Evolutionary conservation across 2,888 invertebrate genomes (phyloP), one percentile per base, ranked within the genome.

Genomic region (Drosophila mimetica): DNA sequence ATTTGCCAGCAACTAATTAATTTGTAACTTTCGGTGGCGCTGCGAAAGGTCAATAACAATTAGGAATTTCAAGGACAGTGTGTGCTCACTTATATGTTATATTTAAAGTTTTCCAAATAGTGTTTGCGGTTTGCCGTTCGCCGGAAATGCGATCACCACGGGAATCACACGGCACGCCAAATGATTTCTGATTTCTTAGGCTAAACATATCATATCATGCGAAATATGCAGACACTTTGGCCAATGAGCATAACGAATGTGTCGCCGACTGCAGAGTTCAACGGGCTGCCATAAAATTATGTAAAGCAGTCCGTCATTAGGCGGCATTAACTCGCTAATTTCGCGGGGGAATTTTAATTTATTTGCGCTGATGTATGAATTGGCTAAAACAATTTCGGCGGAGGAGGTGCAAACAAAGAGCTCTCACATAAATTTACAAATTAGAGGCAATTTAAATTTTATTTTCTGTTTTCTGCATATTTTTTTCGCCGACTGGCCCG

Each of bases 201-300:
- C 16, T 11, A 16, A 9, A 11, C 3, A 9, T 9, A 30, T 11
- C 16, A 30, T 11, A 30, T 30, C 30, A 30, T 25, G 4, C 14
- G 8, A 16, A 39, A 16, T 11, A 18, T 39, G 39, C 44, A 66
- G 48, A 75, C 66, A 53, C 63, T 53, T 46, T 65, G 42, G 54
- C 36, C 36, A 69, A 36, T 25, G 60, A 48, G 65, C 67, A 73
- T 86, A 82, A 79, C 55, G 74, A 79, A 79, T 86, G 66, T 41
- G 63, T 41, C 64, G 65, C 39, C 67, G 53, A 69, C 52, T 64
- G 47, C 47, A 71, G 51, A 78, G 87, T 81, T 81, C 85, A 84
- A 22, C 57, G 44, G 66, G 73, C 79, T 73, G 85, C 73, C 80
- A 76, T 86, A 53, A 85, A 81, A 79, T 85, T 74, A 86, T 86